These are phyloP conservation scores for Ricordea florida DNA, from an alignment of 92 coral and sea anemone species.

Conservation along the genomic window DNA sequence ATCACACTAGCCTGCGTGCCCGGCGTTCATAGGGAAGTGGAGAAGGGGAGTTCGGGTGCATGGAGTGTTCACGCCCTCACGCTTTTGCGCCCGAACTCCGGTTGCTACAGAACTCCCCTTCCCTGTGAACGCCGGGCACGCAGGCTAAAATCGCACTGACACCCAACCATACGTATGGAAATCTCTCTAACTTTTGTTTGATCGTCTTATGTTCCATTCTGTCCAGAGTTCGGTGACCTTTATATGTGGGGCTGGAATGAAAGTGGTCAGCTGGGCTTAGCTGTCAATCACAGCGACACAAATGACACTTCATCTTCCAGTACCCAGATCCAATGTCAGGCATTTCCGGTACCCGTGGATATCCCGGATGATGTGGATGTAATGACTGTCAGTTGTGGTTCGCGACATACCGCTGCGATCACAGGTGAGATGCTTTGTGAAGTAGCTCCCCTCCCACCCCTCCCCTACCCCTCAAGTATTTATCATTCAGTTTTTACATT, in stretches of 20 bases:
- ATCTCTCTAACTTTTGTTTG: no score
- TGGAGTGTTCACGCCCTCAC: no score
- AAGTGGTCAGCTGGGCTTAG: conserved; percentile 90
- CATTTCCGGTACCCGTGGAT: conserved; percentile 59
- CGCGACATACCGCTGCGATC: conserved; percentile 90
- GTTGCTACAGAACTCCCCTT: no score
- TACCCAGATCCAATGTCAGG: conserved; percentile 54
- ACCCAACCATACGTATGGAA: no score
- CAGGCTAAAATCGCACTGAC: no score
- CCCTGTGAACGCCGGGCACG: no score
- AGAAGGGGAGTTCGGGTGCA: no score
- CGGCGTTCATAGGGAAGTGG: no score
- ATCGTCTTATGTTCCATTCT: neutral
- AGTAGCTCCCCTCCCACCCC: neutral
- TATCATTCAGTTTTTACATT: neutral
- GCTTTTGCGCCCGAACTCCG: no score
- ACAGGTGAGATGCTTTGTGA: conserved; percentile 42
- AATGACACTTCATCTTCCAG: neutral
- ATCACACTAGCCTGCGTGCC: no score
- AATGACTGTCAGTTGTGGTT: conserved; percentile 78
- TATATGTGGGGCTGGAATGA: conserved; percentile 99
- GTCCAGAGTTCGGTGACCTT: conserved; percentile 83
- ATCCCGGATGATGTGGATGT: conserved; percentile 63
- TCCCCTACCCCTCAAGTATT: neutral
- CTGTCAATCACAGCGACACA: conserved; percentile 26